Evolutionary conservation across 1,140 invertebrate genomes (phyloP).

Genomic region (Drosophila prosaltans): DNA sequence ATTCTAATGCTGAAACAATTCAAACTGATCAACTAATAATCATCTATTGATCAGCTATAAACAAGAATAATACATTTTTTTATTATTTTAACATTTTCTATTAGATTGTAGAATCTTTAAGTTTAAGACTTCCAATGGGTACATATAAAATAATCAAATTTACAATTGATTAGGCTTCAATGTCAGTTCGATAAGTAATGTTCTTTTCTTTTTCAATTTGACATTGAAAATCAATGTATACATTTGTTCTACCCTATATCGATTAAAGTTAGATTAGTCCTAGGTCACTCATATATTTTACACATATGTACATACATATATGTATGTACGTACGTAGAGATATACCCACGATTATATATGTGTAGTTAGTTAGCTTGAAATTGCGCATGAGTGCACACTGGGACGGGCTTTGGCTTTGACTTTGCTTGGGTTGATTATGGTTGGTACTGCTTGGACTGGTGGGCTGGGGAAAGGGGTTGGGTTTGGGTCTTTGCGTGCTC

Average conservation of each 20-base stretch:
- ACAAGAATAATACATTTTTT: too few species aligned
- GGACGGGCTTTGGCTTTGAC: slow-evolving; percentile 49
- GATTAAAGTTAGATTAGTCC: background rate
- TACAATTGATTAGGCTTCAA: too few species aligned
- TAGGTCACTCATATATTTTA: slow-evolving; percentile 15
- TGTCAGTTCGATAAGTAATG: too few species aligned
- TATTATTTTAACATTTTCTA: too few species aligned
- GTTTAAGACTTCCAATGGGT: too few species aligned
- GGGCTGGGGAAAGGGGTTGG: background rate
- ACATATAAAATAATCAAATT: too few species aligned
- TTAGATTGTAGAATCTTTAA: too few species aligned
- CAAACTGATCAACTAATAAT: too few species aligned
- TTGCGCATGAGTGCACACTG: slow-evolving; percentile 60
- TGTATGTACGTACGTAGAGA: background rate
- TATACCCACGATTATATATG: background rate
- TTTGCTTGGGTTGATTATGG: slow-evolving; percentile 12
- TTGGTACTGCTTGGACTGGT: slow-evolving; percentile 23
- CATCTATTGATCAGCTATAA: too few species aligned
- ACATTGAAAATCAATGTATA: too few species aligned
- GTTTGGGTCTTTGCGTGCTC: slow-evolving; percentile 24
- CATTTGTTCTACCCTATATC: background rate
- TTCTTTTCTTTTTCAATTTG: too few species aligned
- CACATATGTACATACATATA: slow-evolving; percentile 9
- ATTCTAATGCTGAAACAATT: too few species aligned
- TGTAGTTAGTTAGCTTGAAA: slow-evolving; percentile 29